Evolutionary conservation across 1,140 invertebrate genomes (phyloP), one percentile per base, ranked within the genome.

Genomic region (Drosophila ogumai): DNA sequence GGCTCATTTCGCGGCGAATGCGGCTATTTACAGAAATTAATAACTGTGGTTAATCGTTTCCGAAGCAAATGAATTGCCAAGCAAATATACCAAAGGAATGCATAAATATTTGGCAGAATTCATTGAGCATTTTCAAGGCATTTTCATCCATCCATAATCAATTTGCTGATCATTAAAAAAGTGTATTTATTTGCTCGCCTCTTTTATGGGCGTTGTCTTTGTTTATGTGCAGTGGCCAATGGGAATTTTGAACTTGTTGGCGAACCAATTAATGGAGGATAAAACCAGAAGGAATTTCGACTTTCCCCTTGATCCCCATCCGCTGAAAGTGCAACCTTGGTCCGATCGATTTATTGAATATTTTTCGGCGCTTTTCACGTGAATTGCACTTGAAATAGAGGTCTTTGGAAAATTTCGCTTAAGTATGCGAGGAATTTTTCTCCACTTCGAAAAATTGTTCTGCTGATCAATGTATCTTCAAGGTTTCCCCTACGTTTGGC

Each of bases 401-500:
- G 36, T 44, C 41, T 64, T 22, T 22, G 22, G 65, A 49, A 87
- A 87, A 68, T 63, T 82, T 63, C 47, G 58, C 22, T 52, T 58
- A 28, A 68, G 58, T 66, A 78, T 87, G 65, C 50, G 41, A 72
- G 63, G 58, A 67, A 75, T 74, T 80, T 63, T 64, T 22, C 43
- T 52, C 60, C 64, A 32, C 46, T 6, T 22, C 15, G 3, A 12
- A 46, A 44, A 44, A 66, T 50, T 41, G 28, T 68, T 15, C 22
- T 10, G 32, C 12, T 13, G 22, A 61, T 68, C 65, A 82, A 75
- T 67, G 34, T 76, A 57, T 80, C 41, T 71, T 75, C 74, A 87
- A 86, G 78, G 81, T 57, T 46, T 44, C 17, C 28, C 34, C n/a
- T n/a, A 17, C 15, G 22, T 52, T 77, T 84, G 75, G 80, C 84